phyloP scores from a whole-genome alignment of 1,140 invertebrate genomes.

The Oscheius sp. region DNA sequence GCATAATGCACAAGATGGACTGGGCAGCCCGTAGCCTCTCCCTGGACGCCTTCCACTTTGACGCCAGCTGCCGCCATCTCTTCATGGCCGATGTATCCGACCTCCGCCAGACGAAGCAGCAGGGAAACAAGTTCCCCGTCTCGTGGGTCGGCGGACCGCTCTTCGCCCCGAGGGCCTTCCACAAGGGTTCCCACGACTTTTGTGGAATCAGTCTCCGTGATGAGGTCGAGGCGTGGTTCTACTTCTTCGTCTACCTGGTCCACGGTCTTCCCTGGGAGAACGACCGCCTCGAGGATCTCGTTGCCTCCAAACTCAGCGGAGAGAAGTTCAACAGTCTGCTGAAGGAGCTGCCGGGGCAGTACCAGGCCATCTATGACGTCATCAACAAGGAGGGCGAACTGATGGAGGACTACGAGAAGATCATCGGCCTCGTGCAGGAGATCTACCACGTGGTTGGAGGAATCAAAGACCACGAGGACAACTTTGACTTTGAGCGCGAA shows the following conservation, averaged over 20 bases:
- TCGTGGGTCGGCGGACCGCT: neutral
- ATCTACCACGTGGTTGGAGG: slow-evolving; percentile 30
- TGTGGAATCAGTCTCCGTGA: neutral
- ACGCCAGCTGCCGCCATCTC: slow-evolving; percentile 29
- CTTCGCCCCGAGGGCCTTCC: neutral
- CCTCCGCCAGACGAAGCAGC: slow-evolving; percentile 1
- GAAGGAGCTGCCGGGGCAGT: slow-evolving; percentile 14
- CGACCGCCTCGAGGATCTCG: neutral
- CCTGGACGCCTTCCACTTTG: slow-evolving; percentile 18
- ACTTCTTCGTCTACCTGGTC: slow-evolving; percentile 5
- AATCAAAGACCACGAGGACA: slow-evolving; percentile 29
- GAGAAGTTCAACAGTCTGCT: neutral
- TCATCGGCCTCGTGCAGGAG: neutral
- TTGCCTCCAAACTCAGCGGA: neutral
- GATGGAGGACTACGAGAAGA: slow-evolving; percentile 10
- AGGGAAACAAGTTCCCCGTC: neutral
- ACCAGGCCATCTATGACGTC: slow-evolving; percentile 11
- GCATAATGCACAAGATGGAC: slow-evolving; percentile 23
- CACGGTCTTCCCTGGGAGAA: slow-evolving; percentile 26
- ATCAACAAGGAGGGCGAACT: neutral
- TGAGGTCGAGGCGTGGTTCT: slow-evolving; percentile 26
- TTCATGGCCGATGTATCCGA: slow-evolving; percentile 32
- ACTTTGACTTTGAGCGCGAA: slow-evolving; percentile 36
- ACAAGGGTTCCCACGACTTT: neutral
- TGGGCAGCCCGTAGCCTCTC: slow-evolving; percentile 13